phyloP scores from a whole-genome alignment of 1,140 invertebrate species.

The Euura lappo region DNA sequence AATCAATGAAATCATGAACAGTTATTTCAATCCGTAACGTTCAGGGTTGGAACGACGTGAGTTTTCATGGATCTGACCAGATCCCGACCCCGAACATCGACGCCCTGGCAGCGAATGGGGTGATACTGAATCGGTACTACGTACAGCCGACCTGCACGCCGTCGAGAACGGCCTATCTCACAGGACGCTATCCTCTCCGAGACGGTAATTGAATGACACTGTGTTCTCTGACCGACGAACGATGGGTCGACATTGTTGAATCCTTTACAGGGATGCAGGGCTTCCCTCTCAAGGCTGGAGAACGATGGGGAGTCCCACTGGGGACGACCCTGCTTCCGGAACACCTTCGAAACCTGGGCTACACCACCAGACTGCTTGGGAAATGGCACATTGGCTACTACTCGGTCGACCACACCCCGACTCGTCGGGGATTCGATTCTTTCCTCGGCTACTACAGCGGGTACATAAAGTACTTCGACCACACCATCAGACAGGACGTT shows the following conservation, averaged over 20 bases:
- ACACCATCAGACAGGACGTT: conserved; percentile 52
- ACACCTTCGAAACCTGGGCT: conserved; percentile 54
- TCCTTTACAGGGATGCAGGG: conserved; percentile 67
- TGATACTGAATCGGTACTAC: conserved; percentile 69
- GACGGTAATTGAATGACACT: conserved; percentile 51
- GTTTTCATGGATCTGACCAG: conserved; percentile 73
- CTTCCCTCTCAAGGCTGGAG: conserved; percentile 61
- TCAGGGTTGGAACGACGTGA: conserved; percentile 76
- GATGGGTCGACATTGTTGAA: too few relatives aligned
- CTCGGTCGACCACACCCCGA: too few relatives aligned
- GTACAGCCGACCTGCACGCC: conserved; percentile 66
- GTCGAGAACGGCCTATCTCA: conserved; percentile 68
- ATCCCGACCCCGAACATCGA: conserved; percentile 74
- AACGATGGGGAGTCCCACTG: conserved; percentile 65
- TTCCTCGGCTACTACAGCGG: too few relatives aligned
- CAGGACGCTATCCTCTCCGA: conserved; percentile 69
- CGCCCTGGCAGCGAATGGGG: conserved; percentile 66
- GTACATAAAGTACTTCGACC: conserved; percentile 65
- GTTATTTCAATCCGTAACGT: conserved; percentile 11
- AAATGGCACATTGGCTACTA: conserved; percentile 62
- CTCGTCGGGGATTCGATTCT: too few relatives aligned
- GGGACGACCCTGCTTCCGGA: conserved; percentile 65
- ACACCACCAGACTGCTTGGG: conserved; percentile 48
- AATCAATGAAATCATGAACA: too few relatives aligned
- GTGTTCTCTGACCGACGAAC: neutral